A percentile compares a stretch with the other conserved stretches of the same genome.
phyloP scores from a whole-genome alignment of 2,113 vertebrate species.

The Ahaetulla prasina region DNA sequence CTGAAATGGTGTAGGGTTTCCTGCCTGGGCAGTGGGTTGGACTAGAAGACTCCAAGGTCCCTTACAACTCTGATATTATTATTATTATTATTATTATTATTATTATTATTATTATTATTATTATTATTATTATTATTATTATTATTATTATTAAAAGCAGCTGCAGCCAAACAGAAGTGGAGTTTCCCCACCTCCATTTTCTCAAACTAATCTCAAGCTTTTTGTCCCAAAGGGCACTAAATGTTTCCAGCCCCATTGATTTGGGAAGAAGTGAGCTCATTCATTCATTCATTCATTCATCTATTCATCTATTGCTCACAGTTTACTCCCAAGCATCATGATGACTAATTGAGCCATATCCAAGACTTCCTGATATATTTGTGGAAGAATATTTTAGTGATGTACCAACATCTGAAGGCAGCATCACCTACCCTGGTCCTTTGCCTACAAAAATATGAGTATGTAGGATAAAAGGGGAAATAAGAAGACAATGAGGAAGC shows the following conservation, averaged over 20 bases:
- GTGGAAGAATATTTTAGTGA: background rate
- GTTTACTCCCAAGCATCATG: background rate
- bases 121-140: too few species aligned
- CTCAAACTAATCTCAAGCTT: background rate
- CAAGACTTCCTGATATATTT: background rate
- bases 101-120: too few species aligned
- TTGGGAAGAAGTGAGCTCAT: background rate
- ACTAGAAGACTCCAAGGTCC: too few species aligned
- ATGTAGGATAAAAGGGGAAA: background rate
- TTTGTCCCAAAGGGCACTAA: background rate
- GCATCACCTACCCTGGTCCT: background rate
- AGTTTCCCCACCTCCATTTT: background rate
- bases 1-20: too few species aligned
- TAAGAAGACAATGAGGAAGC: background rate
- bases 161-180: background rate
- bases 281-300: background rate
- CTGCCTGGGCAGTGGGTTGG: too few species aligned
- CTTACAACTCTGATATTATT: too few species aligned
- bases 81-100: too few species aligned
- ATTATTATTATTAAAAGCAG: too few species aligned
- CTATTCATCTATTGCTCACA: background rate
- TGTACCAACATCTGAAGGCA: background rate
- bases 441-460: background rate
- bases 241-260: background rate
- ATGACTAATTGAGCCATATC: background rate